Conservation (phyloP, 2,113 vertebrate genomes). For the Oryzias celebensis region DNA sequence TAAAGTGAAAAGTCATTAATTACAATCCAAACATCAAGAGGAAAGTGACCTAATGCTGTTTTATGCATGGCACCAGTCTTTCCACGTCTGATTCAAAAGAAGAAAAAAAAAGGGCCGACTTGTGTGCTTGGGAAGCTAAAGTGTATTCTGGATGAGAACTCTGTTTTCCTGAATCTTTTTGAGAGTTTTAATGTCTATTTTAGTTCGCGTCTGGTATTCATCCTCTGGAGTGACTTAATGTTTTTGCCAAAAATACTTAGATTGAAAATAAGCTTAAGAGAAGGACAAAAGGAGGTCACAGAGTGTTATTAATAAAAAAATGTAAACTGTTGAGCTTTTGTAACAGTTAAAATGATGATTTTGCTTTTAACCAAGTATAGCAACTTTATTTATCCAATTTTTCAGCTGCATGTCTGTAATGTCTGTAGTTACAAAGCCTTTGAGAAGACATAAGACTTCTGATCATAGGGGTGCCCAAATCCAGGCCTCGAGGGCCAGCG, state of each 20-base stretch:
- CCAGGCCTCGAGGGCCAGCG: no score
- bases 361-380: no score
- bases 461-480: no score
- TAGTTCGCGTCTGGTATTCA: constrained; percentile 70
- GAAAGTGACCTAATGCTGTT: constrained; percentile 55
- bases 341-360: no score
- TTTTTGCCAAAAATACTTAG: constrained; percentile 64
- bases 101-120: constrained; percentile 57
- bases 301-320: constrained; percentile 46
- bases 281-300: constrained; percentile 38
- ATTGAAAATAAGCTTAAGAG: constrained; percentile 43
- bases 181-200: constrained; percentile 59
- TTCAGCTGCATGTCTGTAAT: no score
- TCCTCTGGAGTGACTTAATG: constrained; percentile 50
- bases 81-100: constrained; percentile 62
- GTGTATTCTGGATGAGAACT: constrained; percentile 63
- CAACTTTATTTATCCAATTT: no score
- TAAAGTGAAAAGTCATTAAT: constrained; percentile 58
- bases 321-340: neutral
- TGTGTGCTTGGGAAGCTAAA: constrained; percentile 55
- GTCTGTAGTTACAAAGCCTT: no score
- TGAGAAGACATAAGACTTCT: no score
- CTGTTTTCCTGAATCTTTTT: constrained; percentile 62
- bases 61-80: constrained; percentile 47
- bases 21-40: constrained; percentile 51